Percentiles rank a stretch among this genome's conserved stretches.
These are phyloP conservation scores for Metopia argyrocephala DNA, from an alignment of 2,888 invertebrate genomes.

Conservation along the genomic window DNA sequence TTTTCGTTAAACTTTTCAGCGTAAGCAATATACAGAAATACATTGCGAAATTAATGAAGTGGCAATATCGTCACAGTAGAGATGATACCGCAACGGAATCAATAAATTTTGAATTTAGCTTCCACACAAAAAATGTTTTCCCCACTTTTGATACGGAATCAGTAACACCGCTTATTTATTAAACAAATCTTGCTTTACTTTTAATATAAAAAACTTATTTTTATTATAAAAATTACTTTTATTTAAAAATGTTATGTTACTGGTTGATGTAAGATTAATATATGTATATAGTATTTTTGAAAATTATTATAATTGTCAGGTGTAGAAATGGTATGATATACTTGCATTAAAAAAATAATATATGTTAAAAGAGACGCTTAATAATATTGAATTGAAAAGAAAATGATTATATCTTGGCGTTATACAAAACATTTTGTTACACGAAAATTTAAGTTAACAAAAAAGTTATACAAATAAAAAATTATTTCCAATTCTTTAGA, in stretches of 20 bases:
- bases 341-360: not conserved
- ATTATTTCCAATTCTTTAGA: constrained; percentile 26
- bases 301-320: not conserved
- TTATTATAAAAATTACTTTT: constrained; percentile 52
- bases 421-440: not conserved
- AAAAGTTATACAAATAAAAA: constrained; percentile 3
- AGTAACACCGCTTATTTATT: no score
- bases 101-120: no score
- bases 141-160: no score
- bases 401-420: not conserved
- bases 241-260: constrained; percentile 34
- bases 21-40: no score
- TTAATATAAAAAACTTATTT: not conserved
- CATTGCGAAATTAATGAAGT: no score
- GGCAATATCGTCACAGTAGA: no score
- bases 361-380: not conserved
- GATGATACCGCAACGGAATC: no score
- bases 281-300: not conserved
- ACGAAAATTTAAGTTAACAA: not conserved
- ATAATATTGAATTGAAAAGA: constrained; percentile 5
- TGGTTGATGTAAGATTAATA: constrained; percentile 23
- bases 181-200: no score
- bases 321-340: constrained; percentile 6
- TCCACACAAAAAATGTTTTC: no score
- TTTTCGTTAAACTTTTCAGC: no score